Evolutionary conservation across 2,888 invertebrate species (phyloP), one percentile per base, ranked within the genome.

Genomic region (Chymomyza amoena): DNA sequence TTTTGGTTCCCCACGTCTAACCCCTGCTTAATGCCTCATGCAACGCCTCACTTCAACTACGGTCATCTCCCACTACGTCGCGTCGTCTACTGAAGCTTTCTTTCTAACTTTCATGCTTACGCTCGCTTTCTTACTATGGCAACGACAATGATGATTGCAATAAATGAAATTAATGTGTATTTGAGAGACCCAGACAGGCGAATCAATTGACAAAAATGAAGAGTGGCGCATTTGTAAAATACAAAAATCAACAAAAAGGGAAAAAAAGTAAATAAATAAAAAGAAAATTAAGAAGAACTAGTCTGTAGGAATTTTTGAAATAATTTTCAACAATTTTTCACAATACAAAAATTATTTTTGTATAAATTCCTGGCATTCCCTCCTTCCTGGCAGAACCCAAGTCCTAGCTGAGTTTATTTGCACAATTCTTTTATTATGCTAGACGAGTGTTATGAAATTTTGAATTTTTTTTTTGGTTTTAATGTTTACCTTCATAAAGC

Each of bases 141-240:
- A 75, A 71, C 68, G 80, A 86, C 79, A 83, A 88, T 80, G 83
- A 83, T 83, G 83, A 83, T 80, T 82, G 86, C 88, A 86, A 85
- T 88, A 88, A 87, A 88, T 87, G 79, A 87, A 85, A 85, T 88
- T 85, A 84, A 88, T 87, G 87, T 76, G 80, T 83, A 87, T 87
- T 85, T 88, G 76, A 83, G 84, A 82, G 76, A 79, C 72, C 79
- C 87, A 87, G 88, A 88, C 88, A 87, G 82, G 87, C 85, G 88
- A 87, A 88, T 87, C 87, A 87, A 87, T 87, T 85, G 84, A 82
- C 77, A 75, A 80, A 86, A 86, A 84, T 79, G 80, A n/a, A 28
- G 77, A 80, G 79, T 77, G 73, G 59, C 81, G 74, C 80, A 79
- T 80, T 80, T 77, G 61, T 66, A 50, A 64, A 64, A 60, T 65